phyloP scores from a whole-genome alignment of 1,140 invertebrate genomes.

The Octopus sinensis region DNA sequence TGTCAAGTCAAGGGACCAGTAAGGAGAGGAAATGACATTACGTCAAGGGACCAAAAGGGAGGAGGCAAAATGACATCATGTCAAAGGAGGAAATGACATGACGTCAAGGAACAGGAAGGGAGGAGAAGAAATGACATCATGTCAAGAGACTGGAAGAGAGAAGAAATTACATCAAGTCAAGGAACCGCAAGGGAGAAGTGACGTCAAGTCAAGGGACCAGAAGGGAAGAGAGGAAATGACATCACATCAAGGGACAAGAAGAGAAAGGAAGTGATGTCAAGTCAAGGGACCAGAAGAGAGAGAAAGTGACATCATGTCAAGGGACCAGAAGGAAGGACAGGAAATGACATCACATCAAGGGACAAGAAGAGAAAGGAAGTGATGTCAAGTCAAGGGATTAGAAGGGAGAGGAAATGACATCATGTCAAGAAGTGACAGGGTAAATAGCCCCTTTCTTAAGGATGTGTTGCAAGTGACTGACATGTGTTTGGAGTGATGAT shows the following conservation, averaged over 20 bases:
- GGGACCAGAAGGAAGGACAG: neutral
- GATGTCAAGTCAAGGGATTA: too few species aligned
- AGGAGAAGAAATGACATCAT: neutral
- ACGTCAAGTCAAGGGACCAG: neutral
- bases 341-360: too few species aligned
- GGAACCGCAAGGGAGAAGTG: neutral
- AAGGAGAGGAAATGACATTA: neutral
- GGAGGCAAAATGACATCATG: neutral
- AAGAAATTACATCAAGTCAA: neutral
- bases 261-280: neutral
- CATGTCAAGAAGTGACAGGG: neutral
- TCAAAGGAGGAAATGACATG: neutral
- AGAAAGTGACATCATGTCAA: neutral
- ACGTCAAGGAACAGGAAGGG: neutral
- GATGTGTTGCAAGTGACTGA: too few species aligned
- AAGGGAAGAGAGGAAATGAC: neutral
- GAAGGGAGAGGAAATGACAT: neutral
- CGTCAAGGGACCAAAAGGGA: neutral
- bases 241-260: neutral
- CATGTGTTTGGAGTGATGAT: too few species aligned
- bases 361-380: neutral
- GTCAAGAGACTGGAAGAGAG: neutral
- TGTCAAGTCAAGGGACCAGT: too few species aligned
- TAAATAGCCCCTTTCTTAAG: too few species aligned
- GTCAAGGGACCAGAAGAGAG: neutral